phyloP scores from a whole-genome alignment of 2,113 vertebrate genomes.

The Nannobrachium achirus region DNA sequence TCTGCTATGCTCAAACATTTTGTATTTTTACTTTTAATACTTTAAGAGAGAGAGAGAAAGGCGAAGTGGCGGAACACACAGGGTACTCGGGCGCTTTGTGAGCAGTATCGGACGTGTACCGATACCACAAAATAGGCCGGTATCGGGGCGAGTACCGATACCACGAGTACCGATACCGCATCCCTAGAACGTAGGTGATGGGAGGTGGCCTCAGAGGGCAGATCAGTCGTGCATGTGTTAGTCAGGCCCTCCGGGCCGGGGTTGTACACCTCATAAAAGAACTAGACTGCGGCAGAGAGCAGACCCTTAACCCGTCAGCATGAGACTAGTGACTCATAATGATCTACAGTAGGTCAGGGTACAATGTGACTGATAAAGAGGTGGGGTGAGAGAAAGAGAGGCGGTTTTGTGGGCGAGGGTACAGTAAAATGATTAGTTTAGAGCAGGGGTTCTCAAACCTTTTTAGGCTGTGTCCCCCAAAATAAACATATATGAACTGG shows the following conservation, averaged over 20 bases:
- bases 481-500: too few relatives aligned
- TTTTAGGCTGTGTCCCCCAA: too few relatives aligned
- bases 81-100: too few relatives aligned
- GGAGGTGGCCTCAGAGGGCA: background rate
- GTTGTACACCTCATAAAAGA: constrained; percentile 41
- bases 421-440: background rate
- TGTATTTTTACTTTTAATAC: too few relatives aligned
- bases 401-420: background rate
- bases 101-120: too few relatives aligned
- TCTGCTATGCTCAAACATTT: too few relatives aligned
- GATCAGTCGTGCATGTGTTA: constrained; percentile 19
- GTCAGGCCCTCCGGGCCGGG: constrained; percentile 1
- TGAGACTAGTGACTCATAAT: constrained; percentile 29
- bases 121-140: too few relatives aligned
- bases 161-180: too few relatives aligned
- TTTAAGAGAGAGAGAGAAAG: too few relatives aligned
- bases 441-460: too few relatives aligned
- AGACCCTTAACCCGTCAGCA: constrained; percentile 22
- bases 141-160: too few relatives aligned
- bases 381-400: background rate
- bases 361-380: constrained; percentile 3
- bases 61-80: too few relatives aligned
- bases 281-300: constrained; percentile 7
- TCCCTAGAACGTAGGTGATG: background rate
- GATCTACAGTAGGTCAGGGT: constrained; percentile 23